Evolutionary conservation across 1,140 invertebrate species (phyloP).

Genomic region (Neodiprion lecontei): DNA sequence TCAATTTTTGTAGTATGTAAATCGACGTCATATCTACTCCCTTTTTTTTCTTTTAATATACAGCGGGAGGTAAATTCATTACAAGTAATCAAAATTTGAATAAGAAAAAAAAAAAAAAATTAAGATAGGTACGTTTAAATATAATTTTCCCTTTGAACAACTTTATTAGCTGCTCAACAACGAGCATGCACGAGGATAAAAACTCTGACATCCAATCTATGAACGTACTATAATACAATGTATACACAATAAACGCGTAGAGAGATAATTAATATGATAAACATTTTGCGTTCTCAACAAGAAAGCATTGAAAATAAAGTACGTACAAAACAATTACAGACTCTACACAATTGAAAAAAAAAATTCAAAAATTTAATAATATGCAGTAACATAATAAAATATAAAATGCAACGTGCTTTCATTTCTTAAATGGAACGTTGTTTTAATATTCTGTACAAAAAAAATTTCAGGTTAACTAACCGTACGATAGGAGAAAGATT

Average conservation of each 20-base stretch:
- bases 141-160: not conserved
- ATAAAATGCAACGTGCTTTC: not conserved
- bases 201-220: not conserved
- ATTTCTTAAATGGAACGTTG: not conserved
- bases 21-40: not conserved
- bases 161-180: not conserved
- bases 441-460: not conserved
- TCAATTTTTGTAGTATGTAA: not conserved
- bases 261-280: not conserved
- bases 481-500: not conserved
- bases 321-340: conserved; percentile 4
- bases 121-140: not conserved
- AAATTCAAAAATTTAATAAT: not conserved
- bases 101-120: not conserved
- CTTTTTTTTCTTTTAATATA: no score
- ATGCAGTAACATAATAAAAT: not conserved
- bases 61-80: no score
- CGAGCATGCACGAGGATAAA: not conserved
- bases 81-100: not conserved
- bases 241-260: not conserved
- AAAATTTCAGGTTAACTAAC: not conserved
- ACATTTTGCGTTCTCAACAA: not conserved
- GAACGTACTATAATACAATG: conserved; percentile 5
- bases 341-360: not conserved
- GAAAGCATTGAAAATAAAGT: not conserved